A percentile compares a stretch with the other conserved stretches of the same genome.
Conservation (phyloP, 2,888 invertebrate genomes). For the Drosophila glabriapex region DNA sequence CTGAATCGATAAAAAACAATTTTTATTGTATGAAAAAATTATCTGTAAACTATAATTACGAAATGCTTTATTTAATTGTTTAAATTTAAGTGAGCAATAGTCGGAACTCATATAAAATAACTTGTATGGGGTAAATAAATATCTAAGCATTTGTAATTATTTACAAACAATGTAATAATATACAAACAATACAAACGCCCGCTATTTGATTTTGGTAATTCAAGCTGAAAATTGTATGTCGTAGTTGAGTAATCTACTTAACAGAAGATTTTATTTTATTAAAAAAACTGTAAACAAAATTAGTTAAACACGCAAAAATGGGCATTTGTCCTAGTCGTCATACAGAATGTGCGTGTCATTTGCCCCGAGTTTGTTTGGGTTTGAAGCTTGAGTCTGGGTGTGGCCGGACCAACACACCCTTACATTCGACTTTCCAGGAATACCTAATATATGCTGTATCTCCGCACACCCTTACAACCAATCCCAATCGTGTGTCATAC, state of each 20-base stretch:
- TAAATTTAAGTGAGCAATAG: not conserved
- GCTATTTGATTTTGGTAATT: not conserved
- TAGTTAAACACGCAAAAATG: conserved; percentile 37
- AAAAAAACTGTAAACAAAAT: not conserved
- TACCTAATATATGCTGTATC: conserved; percentile 15
- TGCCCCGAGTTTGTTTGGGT: conserved; percentile 3
- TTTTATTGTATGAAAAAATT: conserved; percentile 2
- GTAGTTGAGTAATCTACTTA: not conserved
- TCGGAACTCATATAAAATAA: too few species aligned
- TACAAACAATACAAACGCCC: not conserved
- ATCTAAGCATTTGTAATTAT: not conserved
- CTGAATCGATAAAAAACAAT: not conserved
- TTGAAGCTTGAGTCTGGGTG: conserved; percentile 38
- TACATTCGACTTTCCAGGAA: conserved; percentile 30
- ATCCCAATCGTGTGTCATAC: conserved; percentile 12
- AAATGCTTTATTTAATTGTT: not conserved
- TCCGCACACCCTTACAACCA: not conserved
- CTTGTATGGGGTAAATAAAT: not conserved
- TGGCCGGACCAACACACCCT: conserved; percentile 25
- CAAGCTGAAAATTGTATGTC: not conserved
- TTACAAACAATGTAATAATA: not conserved
- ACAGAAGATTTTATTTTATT: not conserved
- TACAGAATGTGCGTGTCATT: conserved; percentile 44
- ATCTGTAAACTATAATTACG: not conserved
- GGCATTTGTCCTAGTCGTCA: conserved; percentile 50